Evolutionary conservation across 1,140 invertebrate species (phyloP).

Genomic region (Mylabris phalerata): DNA sequence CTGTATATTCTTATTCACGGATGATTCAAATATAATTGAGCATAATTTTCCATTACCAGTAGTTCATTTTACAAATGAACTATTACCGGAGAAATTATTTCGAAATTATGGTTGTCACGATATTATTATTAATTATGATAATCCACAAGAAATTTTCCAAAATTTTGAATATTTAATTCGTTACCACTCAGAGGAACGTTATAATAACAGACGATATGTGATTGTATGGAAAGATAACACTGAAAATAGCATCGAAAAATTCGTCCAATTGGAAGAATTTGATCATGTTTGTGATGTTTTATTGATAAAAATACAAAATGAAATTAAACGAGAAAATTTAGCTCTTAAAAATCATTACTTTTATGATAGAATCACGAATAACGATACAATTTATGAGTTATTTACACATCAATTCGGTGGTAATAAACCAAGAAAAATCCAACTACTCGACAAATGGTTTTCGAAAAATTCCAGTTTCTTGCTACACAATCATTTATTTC

Average conservation of each 20-base stretch:
- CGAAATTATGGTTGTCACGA: conserved; percentile 16
- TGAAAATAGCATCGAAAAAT: not conserved
- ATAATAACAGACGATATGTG: conserved; percentile 16
- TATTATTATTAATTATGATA: conserved; percentile 12
- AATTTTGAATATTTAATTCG: conserved; percentile 16
- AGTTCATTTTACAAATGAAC: conserved; percentile 1
- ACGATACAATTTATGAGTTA: conserved; percentile 2
- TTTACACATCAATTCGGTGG: conserved; percentile 15
- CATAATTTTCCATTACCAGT: too few relatives aligned
- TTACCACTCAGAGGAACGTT: not conserved
- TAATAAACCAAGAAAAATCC: not conserved
- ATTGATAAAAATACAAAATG: conserved; percentile 1
- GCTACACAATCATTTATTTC: conserved; percentile 13
- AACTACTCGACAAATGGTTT: conserved; percentile 18
- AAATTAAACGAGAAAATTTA: too few relatives aligned
- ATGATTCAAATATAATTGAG: too few relatives aligned
- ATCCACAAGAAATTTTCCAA: conserved; percentile 5
- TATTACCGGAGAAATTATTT: conserved; percentile 6
- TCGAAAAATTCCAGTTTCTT: conserved; percentile 14
- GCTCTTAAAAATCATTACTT: too few relatives aligned
- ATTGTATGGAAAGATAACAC: not conserved
- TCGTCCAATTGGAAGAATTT: not conserved
- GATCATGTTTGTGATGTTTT: conserved; percentile 3
- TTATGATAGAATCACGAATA: not conserved
- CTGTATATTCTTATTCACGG: too few relatives aligned